Base-by-base conservation (phyloP, 2,888 invertebrate genomes). In the Himalopsyche japonica region DNA sequence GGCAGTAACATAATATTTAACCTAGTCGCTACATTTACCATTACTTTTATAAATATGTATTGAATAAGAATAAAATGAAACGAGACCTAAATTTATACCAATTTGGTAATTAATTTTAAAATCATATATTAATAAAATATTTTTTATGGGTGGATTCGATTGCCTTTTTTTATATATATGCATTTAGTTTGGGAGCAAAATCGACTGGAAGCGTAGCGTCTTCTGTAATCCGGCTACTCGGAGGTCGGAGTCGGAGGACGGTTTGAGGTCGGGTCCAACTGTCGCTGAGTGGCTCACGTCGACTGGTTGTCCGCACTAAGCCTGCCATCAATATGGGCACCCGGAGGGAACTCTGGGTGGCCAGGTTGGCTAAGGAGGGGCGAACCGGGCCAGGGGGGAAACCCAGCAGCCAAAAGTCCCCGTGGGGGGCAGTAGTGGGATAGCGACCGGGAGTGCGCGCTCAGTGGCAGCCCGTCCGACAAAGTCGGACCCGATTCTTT, bases 381-480 rank as follows among this genome's bases (percentile, higher is more conserved):
- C 96, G 98, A 93, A 98, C 94, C 96, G 98, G 98, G 97, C 97
- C 97, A 98, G 98, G 95, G 97, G 97, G 97, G 98, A 96, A 97
- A 98, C 97, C 95, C 96, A 98, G 98, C 98, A 98, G 97, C 97
- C 97, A 98, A 98, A 97, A 98, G 97, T 96, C 96, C 95, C 97
- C 97, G 97, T 96, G 97, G 97, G 94, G 95, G 94, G 96, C 97
- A 97, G 98, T 98, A 97, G 97, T 96, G 97, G 98, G 97, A 97
- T 96, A 95, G 98, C 98, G 96, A 95, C 96, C 95, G 96, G 96
- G 98, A 98, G 97, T 97, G 96, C 94, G 94, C 93, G 94, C 94
- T 95, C 94, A 95, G 94, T 94, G 93, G 92, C 95, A 98, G 97
- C 98, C 96, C 93, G 94, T 92, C 93, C 94, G 94, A 96, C 91